Base-by-base conservation (phyloP, 1,140 invertebrate species). In the Trypoxylus dichotomus region DNA sequence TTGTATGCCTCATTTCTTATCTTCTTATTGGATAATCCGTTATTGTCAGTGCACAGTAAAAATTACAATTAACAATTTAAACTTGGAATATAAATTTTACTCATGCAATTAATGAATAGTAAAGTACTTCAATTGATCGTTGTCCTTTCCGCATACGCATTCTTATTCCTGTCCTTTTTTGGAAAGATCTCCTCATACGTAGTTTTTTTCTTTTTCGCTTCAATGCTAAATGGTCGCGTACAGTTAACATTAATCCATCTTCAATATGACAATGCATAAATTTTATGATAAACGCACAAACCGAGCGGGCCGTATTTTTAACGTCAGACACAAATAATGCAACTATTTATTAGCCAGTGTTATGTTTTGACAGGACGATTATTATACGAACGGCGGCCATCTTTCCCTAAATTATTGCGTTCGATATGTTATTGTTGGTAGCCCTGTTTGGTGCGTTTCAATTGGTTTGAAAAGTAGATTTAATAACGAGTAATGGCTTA, bases 301-400 rank as follows among this genome's bases (percentile, higher is more conserved):
- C 47, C 47, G 5, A 21, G 13, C 15, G 5, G 47, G 47, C 15
- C 47, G 13, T 58, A 58, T 58, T 58, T 58, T 58, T 58, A 58
- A 58, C 47, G 77, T 43, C 37, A 78, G n/a, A 24, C 43, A 68
- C 63, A 74, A 73, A 78, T 78, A 72, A 75, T 63, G 77, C 58
- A 60, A 63, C 47, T 41, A 78, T 78, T 58, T 58, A 58, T 58
- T 78, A 72, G 72, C 58, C 77, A 78, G 77, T 60, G 75, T 78
- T 75, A 60, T 75, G 74, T 75, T 78, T 78, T 78, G 77, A 78
- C 77, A 78, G 77, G 74, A 78, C 74, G 63, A 78, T 78, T 75
- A 78, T 78, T 37, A 37, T 78, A 78, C 25, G 76, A 74, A 72
- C 19, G 41, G 21, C 32, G 77, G 71, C 73, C 25, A 75, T 78